Conservation (phyloP, 2,888 invertebrate genomes). For the Steinernema scapterisci region DNA sequence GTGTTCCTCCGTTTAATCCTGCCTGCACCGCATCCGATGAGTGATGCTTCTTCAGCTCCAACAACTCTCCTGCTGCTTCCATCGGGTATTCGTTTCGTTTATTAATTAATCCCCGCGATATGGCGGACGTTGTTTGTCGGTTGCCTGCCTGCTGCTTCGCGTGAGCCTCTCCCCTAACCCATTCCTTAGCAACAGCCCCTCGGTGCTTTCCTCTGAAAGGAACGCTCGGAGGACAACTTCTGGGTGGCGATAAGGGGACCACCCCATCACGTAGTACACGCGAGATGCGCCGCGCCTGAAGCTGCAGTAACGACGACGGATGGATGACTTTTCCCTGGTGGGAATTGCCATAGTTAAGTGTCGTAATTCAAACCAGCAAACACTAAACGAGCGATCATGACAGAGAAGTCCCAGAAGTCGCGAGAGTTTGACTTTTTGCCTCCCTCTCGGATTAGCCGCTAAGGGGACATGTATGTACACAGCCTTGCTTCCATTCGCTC, state of each 20-base stretch:
- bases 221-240: too few species aligned
- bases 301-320: not conserved
- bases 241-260: not conserved
- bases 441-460: not conserved
- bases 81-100: not conserved
- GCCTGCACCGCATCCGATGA: conserved; percentile 4
- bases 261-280: too few species aligned
- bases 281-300: too few species aligned
- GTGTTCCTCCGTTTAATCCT: not conserved
- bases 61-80: conserved; percentile 3
- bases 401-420: not conserved
- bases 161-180: not conserved
- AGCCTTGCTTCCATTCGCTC: too few species aligned
- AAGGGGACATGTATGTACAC: not conserved
- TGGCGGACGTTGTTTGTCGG: too few species aligned
- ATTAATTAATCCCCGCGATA: not conserved
- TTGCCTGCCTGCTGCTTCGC: not conserved
- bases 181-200: too few species aligned
- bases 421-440: not conserved
- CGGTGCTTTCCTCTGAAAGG: not conserved
- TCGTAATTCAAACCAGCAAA: conserved; percentile 18
- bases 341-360: conserved; percentile 2
- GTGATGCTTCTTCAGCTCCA: conserved; percentile 21
- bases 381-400: conserved; percentile 25
- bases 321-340: not conserved